Conservation (phyloP, 2,113 vertebrate genomes). For the Hemibagrus wyckioides region DNA sequence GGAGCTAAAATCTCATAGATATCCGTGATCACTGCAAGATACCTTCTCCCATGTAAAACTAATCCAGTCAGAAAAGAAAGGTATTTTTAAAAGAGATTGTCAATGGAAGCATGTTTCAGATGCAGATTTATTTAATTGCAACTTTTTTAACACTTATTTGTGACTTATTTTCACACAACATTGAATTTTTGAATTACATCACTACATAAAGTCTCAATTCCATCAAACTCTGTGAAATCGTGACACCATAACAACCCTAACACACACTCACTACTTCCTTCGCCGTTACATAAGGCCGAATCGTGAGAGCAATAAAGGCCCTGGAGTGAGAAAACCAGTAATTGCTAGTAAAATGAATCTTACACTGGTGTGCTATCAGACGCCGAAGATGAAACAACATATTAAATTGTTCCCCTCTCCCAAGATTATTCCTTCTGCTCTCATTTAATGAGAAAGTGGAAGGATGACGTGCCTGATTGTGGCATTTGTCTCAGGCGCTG, state of each 20-base stretch:
- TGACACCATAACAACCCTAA: background rate
- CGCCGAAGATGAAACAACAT: slow-evolving; percentile 26
- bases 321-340: slow-evolving; percentile 6
- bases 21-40: background rate
- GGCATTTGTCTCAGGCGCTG: background rate
- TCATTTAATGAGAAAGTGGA: slow-evolving; percentile 24
- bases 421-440: slow-evolving; percentile 21
- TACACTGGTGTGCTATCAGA: slow-evolving; percentile 16
- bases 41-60: background rate
- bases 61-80: background rate
- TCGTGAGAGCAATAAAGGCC: background rate
- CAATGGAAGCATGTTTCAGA: background rate
- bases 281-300: background rate
- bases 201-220: background rate
- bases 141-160: no score
- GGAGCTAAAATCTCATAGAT: no score
- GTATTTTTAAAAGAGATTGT: background rate
- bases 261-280: background rate
- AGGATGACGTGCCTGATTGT: background rate
- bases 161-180: background rate
- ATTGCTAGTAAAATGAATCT: slow-evolving; percentile 34
- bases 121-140: background rate
- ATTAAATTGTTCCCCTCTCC: slow-evolving; percentile 14
- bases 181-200: background rate
- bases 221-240: background rate